These are phyloP conservation scores for Ibidorhyncha struthersii DNA, from an alignment of 2,113 vertebrate genomes.

Conservation along the genomic window DNA sequence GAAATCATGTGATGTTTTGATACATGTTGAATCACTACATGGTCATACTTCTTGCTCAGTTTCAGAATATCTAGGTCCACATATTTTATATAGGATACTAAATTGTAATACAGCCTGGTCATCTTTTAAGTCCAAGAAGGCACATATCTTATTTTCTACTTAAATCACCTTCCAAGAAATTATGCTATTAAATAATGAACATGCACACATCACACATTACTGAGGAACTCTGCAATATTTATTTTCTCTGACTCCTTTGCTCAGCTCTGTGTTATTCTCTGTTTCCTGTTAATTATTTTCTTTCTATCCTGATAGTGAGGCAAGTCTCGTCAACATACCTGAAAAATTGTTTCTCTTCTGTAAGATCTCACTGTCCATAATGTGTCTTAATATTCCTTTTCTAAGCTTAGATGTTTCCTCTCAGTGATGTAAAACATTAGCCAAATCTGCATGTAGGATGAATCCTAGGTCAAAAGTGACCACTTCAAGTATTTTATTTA, in stretches of 20 bases:
- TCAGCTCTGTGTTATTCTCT: neutral
- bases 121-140: neutral
- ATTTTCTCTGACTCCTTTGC: neutral
- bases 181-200: neutral
- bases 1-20: neutral
- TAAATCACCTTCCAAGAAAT: neutral
- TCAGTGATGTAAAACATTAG: neutral
- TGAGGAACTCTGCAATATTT: neutral
- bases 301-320: neutral
- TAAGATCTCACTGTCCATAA: neutral
- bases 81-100: neutral
- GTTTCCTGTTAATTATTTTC: neutral
- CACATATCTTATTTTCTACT: neutral
- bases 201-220: neutral
- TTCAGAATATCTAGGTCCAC: neutral
- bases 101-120: neutral
- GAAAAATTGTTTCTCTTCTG: neutral
- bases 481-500: neutral
- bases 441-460: fast-evolving
- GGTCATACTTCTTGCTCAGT: neutral
- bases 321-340: neutral
- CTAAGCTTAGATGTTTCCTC: neutral
- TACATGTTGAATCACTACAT: neutral
- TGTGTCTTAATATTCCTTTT: neutral
- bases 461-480: neutral